These are phyloP conservation scores for Philereme transversata DNA, from an alignment of 2,888 invertebrate species.

Conservation along the genomic window DNA sequence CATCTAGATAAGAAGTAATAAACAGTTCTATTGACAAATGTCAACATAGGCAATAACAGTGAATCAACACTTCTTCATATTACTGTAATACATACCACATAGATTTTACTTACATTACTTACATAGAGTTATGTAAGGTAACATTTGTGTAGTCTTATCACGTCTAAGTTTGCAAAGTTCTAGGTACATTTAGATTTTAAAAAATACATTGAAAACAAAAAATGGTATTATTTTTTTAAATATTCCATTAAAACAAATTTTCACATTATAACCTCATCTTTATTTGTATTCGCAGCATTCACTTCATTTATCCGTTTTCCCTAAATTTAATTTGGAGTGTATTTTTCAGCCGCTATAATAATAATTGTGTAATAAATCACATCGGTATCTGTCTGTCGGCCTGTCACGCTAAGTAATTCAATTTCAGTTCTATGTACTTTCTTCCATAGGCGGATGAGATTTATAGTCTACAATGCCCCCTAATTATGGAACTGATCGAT, in stretches of 20 bases:
- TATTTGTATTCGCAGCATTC: constrained; percentile 1
- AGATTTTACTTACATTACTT: too few species aligned
- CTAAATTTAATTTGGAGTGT: constrained; percentile 7
- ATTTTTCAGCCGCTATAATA: constrained; percentile 42
- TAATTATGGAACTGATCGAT: constrained; percentile 23
- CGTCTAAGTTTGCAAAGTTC: too few species aligned
- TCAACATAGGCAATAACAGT: not conserved
- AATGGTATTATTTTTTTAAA: too few species aligned
- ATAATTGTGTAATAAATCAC: constrained; percentile 52
- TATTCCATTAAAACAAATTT: not conserved
- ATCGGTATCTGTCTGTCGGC: constrained; percentile 37
- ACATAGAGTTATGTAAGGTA: too few species aligned
- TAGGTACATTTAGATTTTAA: too few species aligned
- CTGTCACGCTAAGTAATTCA: constrained; percentile 42
- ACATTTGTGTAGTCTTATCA: too few species aligned
- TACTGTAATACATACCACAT: not conserved
- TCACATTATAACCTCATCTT: too few species aligned
- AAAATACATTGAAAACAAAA: too few species aligned
- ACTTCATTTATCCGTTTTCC: too few species aligned
- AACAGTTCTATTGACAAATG: constrained; percentile 14
- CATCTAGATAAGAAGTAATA: not conserved
- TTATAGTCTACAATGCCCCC: constrained; percentile 3
- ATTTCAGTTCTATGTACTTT: constrained; percentile 37
- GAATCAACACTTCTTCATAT: not conserved
- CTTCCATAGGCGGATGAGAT: constrained; percentile 1